A percentile compares a stretch with the other conserved stretches of the same genome.
These are phyloP conservation scores for Ceriagrion tenellum DNA, from an alignment of 2,888 invertebrate species.

Conservation along the genomic window DNA sequence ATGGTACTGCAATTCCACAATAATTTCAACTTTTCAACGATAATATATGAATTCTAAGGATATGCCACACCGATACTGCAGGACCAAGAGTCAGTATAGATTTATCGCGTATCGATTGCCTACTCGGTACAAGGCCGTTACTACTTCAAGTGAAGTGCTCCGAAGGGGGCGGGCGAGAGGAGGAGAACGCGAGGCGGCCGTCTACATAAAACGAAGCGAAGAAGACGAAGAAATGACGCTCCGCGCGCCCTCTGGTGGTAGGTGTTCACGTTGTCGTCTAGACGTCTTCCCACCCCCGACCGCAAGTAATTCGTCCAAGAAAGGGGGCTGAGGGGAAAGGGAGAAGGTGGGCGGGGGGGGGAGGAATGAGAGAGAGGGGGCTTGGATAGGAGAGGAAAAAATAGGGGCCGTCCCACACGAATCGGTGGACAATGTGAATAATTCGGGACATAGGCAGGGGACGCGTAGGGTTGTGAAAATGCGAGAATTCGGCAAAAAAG, in stretches of 20 bases:
- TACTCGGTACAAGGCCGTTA: background rate
- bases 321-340: background rate
- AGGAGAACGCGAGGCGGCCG: background rate
- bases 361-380: background rate
- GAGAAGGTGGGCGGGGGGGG: background rate
- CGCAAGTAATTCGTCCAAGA: background rate
- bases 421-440: too few relatives aligned
- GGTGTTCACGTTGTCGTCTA: background rate
- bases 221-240: background rate
- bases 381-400: background rate
- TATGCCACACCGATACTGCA: too few relatives aligned
- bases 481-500: background rate
- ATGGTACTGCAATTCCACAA: too few relatives aligned
- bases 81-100: too few relatives aligned
- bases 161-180: background rate
- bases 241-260: background rate
- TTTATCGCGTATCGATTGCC: too few relatives aligned
- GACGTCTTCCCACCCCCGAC: background rate
- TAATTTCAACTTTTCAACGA: too few relatives aligned
- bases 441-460: background rate
- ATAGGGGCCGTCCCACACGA: background rate
- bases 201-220: background rate
- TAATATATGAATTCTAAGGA: too few relatives aligned
- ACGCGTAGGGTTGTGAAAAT: background rate
- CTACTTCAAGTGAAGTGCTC: too few relatives aligned